Percentiles rank a stretch among this genome's conserved stretches.
phyloP scores from a whole-genome alignment of 2,113 vertebrate species.

The Austrofundulus limnaeus region DNA sequence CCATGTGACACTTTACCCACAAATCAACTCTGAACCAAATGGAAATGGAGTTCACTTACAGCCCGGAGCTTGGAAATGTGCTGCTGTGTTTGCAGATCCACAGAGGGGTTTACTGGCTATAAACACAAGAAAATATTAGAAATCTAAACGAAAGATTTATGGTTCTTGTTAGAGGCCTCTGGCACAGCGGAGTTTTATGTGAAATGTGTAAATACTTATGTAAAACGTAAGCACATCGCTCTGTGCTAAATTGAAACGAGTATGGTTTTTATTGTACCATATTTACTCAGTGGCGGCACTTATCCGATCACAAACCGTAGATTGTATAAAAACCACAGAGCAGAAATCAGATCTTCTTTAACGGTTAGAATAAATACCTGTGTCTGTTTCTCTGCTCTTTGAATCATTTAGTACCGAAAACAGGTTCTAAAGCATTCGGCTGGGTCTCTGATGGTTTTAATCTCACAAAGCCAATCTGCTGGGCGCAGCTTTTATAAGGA shows the following conservation, averaged over 20 bases:
- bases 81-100: slow-evolving; percentile 12
- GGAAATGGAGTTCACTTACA: slow-evolving; percentile 36
- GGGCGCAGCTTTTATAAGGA: neutral
- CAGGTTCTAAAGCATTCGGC: neutral
- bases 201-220: slow-evolving; percentile 60
- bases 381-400: slow-evolving; percentile 19
- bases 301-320: slow-evolving; percentile 15
- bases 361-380: slow-evolving; percentile 26
- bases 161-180: slow-evolving; percentile 47
- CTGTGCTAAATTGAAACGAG: slow-evolving; percentile 35
- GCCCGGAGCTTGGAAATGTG: slow-evolving; percentile 61
- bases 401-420: neutral
- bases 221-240: slow-evolving; percentile 32
- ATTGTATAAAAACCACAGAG: slow-evolving; percentile 15
- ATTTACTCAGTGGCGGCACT: slow-evolving; percentile 12
- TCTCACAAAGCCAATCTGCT: neutral
- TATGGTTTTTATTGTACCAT: slow-evolving; percentile 23
- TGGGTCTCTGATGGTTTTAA: too few relatives aligned
- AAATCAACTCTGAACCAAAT: slow-evolving; percentile 32
- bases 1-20: too few relatives aligned
- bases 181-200: slow-evolving; percentile 48
- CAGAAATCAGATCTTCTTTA: slow-evolving; percentile 6
- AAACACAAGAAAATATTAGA: slow-evolving; percentile 62
- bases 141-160: slow-evolving; percentile 56
- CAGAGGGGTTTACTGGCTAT: slow-evolving; percentile 45